Evolutionary conservation across 2,113 vertebrate species (phyloP).

Genomic region (Laticauda colubrina): DNA sequence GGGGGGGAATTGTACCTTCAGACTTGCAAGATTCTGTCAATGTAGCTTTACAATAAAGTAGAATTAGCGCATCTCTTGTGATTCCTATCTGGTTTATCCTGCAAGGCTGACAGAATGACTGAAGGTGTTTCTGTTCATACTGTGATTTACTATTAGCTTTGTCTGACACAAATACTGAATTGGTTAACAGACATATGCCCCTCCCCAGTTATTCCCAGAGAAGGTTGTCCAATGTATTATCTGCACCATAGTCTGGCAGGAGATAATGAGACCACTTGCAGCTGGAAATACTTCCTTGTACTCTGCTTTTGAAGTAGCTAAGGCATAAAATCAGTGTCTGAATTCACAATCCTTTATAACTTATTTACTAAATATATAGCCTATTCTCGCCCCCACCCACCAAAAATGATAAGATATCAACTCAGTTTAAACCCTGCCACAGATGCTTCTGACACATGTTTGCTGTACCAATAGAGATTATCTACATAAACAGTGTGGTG

Average conservation of each 20-base stretch:
- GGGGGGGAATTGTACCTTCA: not conserved
- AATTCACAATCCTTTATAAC: not conserved
- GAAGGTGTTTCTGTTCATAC: constrained; percentile 17
- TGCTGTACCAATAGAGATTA: not conserved
- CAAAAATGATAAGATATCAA: not conserved
- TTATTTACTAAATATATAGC: not conserved
- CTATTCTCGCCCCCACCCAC: not conserved
- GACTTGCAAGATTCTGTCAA: not conserved
- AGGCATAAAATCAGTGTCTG: not conserved
- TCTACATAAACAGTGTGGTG: not conserved
- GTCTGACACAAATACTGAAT: constrained; percentile 13
- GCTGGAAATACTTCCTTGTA: not conserved
- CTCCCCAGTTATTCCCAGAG: not conserved
- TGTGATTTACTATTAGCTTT: constrained; percentile 18
- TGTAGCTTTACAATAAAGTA: not conserved
- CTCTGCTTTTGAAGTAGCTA: not conserved
- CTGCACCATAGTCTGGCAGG: constrained; percentile 9
- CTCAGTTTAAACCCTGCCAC: not conserved
- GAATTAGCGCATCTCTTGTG: not conserved
- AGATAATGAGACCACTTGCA: constrained; percentile 15
- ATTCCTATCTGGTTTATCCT: not conserved
- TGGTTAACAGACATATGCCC: not conserved
- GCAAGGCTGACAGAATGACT: not conserved
- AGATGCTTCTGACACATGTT: not conserved
- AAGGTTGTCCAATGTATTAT: not conserved